These are phyloP conservation scores for Megaceryle alcyon DNA, from an alignment of 2,797 vertebrate species.

Conservation along the genomic window DNA sequence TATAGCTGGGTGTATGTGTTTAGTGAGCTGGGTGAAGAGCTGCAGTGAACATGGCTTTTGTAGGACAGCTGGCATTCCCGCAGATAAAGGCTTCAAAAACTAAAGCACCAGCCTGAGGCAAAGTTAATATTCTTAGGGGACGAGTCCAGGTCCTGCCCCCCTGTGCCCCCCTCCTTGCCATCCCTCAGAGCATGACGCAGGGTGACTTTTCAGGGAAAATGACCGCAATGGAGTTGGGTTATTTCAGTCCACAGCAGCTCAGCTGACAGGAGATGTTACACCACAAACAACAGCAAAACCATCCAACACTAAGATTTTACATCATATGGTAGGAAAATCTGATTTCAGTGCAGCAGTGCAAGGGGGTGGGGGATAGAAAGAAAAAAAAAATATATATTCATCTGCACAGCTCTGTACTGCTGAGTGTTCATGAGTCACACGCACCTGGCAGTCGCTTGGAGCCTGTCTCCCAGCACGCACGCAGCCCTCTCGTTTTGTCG, in stretches of 20 bases:
- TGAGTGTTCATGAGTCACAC: constrained; percentile 69
- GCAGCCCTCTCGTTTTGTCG: neutral
- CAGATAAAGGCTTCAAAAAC: constrained; percentile 40
- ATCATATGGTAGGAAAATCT: constrained; percentile 77
- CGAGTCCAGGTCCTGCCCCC: neutral
- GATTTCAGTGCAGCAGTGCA: constrained; percentile 67
- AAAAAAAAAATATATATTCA: neutral
- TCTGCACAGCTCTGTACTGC: constrained; percentile 25
- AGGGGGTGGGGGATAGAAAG: constrained; percentile 20
- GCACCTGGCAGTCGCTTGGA: constrained; percentile 63
- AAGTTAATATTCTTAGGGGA: constrained; percentile 6
- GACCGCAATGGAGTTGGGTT: constrained; percentile 49
- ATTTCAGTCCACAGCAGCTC: constrained; percentile 64
- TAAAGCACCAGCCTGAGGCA: constrained; percentile 3
- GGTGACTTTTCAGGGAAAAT: constrained; percentile 62
- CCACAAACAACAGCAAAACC: constrained; percentile 48
- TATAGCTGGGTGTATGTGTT: neutral
- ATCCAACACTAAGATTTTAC: constrained; percentile 48
- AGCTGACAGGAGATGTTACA: constrained; percentile 74
- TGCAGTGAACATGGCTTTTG: neutral
- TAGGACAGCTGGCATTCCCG: constrained; percentile 54
- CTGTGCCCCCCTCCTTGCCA: neutral
- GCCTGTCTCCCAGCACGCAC: constrained; percentile 29
- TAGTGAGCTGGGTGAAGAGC: constrained; percentile 22
- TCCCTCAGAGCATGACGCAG: constrained; percentile 1